phyloP scores from a whole-genome alignment of 2,797 vertebrate species.

The Arnoldichthys spilopterus region DNA sequence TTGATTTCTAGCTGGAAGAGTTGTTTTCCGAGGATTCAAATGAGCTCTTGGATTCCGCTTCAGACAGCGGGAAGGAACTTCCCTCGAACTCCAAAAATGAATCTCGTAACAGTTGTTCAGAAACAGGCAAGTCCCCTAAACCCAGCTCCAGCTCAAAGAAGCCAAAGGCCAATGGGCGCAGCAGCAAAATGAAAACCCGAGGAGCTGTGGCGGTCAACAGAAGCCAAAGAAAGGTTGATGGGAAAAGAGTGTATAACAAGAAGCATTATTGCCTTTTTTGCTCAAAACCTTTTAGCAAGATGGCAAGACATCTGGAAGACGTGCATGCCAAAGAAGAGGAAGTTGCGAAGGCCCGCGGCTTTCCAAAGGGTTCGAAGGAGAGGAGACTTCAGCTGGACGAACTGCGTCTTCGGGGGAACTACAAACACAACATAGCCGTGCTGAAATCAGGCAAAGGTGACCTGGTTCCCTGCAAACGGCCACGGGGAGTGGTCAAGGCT shows the following conservation, averaged over 20 bases:
- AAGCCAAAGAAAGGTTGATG: slow-evolving; percentile 46
- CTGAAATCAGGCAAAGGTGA: slow-evolving; percentile 49
- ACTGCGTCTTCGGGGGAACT: slow-evolving; percentile 56
- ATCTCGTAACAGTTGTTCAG: background rate
- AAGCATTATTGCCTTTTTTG: slow-evolving; percentile 61
- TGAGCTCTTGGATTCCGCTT: slow-evolving; percentile 30
- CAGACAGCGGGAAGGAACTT: slow-evolving; percentile 42
- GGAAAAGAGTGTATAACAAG: slow-evolving; percentile 56
- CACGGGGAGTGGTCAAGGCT: slow-evolving; percentile 35
- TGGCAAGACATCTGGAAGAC: slow-evolving; percentile 52
- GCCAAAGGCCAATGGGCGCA: background rate
- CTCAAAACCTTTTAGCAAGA: slow-evolving; percentile 54
- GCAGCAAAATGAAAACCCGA: background rate
- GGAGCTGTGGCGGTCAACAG: slow-evolving; percentile 26
- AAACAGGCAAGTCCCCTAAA: slow-evolving; percentile 10
- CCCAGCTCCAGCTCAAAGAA: background rate
- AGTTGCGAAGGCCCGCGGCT: slow-evolving; percentile 48
- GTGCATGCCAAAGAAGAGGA: slow-evolving; percentile 50
- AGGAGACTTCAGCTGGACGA: slow-evolving; percentile 49
- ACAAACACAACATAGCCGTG: slow-evolving; percentile 51
- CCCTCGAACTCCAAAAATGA: slow-evolving; percentile 30
- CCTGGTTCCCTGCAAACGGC: slow-evolving; percentile 54
- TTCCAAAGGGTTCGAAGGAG: slow-evolving; percentile 55
- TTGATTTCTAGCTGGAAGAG: slow-evolving; percentile 39
- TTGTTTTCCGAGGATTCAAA: slow-evolving; percentile 41